phyloP scores from a whole-genome alignment of 2,888 invertebrate species.

The Sabatieria punctata region DNA sequence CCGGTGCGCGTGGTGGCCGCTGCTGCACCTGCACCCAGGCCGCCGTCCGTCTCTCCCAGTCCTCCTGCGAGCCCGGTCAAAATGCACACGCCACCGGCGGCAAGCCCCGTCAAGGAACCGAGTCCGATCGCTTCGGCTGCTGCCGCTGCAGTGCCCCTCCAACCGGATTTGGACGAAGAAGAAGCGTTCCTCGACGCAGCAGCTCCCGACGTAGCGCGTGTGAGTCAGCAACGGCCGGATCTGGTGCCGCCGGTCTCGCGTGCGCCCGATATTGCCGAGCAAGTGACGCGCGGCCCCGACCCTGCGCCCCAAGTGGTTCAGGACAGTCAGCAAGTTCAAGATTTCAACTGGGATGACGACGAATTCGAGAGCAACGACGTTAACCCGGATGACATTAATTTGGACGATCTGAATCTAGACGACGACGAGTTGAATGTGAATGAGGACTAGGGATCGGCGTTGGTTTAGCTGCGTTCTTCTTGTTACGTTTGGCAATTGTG shows the following conservation, averaged over 20 bases:
- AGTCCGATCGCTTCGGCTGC: neutral
- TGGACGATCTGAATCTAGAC: slow-evolving; percentile 22
- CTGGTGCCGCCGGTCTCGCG: slow-evolving; percentile 6
- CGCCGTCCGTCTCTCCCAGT: neutral
- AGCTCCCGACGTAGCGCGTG: slow-evolving; percentile 8
- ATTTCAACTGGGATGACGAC: slow-evolving; percentile 16
- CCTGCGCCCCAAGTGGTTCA: slow-evolving; percentile 2
- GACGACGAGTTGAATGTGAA: slow-evolving; percentile 24
- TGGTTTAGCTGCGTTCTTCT: too few species aligned
- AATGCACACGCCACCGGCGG: slow-evolving; percentile 2
- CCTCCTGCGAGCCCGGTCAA: slow-evolving; percentile 12
- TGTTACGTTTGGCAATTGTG: too few species aligned
- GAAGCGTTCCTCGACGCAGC: neutral
- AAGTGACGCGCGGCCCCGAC: neutral
- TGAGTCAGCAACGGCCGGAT: slow-evolving; percentile 1
- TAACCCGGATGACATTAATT: slow-evolving; percentile 16
- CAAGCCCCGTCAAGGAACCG: neutral
- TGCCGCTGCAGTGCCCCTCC: slow-evolving; percentile 2
- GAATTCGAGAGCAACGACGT: slow-evolving; percentile 13
- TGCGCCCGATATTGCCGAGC: slow-evolving; percentile 8
- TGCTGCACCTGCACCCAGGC: neutral
- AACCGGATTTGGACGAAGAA: neutral
- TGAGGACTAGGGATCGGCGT: slow-evolving; percentile 17
- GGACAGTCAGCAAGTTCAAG: slow-evolving; percentile 7
- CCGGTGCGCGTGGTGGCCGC: neutral